These are phyloP conservation scores for Enteromius treurensis DNA, from an alignment of 2,797 vertebrate genomes.

Conservation along the genomic window DNA sequence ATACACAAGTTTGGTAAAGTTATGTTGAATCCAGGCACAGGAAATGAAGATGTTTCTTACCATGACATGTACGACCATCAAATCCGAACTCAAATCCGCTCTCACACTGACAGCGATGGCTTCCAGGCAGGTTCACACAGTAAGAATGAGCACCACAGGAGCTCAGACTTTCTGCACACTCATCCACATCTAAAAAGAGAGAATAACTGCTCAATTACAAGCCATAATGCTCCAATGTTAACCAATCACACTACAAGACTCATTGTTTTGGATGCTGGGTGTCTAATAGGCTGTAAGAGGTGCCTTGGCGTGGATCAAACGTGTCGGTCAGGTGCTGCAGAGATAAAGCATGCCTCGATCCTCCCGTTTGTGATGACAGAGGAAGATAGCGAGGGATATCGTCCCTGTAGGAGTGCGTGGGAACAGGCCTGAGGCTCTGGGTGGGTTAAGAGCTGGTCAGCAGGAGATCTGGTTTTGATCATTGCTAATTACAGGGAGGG, in stretches of 20 bases:
- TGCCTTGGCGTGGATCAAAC: constrained; percentile 38
- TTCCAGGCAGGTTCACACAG: constrained; percentile 85
- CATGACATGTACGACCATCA: constrained; percentile 78
- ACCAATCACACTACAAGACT: not conserved
- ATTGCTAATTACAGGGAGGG: constrained; percentile 53
- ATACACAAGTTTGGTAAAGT: not conserved
- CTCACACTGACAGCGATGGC: constrained; percentile 85
- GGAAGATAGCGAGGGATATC: constrained; percentile 35
- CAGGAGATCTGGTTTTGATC: constrained; percentile 62
- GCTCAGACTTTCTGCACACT: constrained; percentile 77
- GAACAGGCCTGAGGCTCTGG: constrained; percentile 39
- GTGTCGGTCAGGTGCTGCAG: constrained; percentile 9
- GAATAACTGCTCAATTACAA: constrained; percentile 4
- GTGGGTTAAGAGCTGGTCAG: constrained; percentile 33
- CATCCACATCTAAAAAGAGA: constrained; percentile 82
- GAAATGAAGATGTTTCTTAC: constrained; percentile 14
- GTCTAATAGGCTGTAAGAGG: constrained; percentile 60
- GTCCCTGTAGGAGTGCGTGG: constrained; percentile 48
- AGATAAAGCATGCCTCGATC: constrained; percentile 34
- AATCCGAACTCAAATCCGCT: constrained; percentile 75
- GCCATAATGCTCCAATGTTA: not conserved
- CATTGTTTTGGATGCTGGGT: constrained; percentile 18
- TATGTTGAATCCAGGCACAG: not conserved
- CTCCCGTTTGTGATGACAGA: constrained; percentile 50
- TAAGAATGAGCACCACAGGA: constrained; percentile 81